Evolutionary conservation across 53 echinoderm and acorn worm genomes (phyloP).

Genomic region (Actinopyga echinites): DNA sequence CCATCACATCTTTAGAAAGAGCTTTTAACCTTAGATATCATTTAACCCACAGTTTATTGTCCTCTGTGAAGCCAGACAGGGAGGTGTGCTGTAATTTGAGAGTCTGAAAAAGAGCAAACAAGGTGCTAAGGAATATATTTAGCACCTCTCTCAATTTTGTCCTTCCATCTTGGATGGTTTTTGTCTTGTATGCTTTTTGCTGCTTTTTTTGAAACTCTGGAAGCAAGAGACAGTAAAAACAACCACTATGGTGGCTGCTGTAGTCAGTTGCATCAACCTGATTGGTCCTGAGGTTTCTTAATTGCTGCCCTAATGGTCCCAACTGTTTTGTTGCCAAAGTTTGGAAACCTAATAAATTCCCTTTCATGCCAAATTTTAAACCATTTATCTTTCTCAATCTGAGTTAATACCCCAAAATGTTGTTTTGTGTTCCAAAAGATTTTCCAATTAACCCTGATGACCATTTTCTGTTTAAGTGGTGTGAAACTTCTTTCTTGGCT

Average conservation of each 20-base stretch:
- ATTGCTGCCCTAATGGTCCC: conserved; percentile 11
- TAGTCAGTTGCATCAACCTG: not conserved
- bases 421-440: conserved; percentile 10
- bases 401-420: not conserved
- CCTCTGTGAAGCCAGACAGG: no score
- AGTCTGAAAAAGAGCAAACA: no score
- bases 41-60: no score
- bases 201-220: not conserved
- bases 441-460: conserved; percentile 30
- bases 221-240: conserved; percentile 15
- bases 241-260: conserved; percentile 15
- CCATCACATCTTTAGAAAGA: no score
- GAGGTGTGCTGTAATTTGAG: no score
- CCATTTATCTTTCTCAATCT: not conserved
- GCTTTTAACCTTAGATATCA: no score
- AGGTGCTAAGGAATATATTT: no score
- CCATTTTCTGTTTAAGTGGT: not conserved
- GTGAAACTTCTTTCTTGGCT: not conserved
- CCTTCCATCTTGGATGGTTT: no score
- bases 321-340: not conserved
- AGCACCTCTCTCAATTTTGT: no score
- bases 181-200: not conserved
- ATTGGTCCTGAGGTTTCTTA: not conserved
- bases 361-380: conserved; percentile 20
- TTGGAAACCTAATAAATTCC: not conserved